Evolutionary conservation across 2,888 invertebrate genomes (phyloP).

Genomic region (Heliothis peltigera): DNA sequence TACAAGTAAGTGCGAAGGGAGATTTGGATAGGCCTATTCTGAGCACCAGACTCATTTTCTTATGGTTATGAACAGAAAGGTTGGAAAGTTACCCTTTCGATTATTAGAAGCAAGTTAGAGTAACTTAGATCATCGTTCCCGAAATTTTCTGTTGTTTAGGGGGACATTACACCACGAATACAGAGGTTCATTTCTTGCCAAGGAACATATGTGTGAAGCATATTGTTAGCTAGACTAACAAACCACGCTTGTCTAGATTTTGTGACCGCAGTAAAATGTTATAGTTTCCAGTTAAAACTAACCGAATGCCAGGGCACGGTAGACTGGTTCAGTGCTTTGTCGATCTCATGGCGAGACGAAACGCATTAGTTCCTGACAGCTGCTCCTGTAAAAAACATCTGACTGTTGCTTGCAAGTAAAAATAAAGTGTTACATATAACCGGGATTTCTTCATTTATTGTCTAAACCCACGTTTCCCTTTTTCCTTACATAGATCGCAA

Average conservation of each 20-base stretch:
- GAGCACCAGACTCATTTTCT: background rate
- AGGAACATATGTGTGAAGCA: conserved; percentile 2
- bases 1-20: conserved; percentile 90
- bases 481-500: conserved; percentile 88
- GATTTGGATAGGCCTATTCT: background rate
- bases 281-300: conserved; percentile 41
- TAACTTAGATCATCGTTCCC: background rate
- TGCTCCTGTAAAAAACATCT: background rate
- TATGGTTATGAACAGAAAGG: background rate
- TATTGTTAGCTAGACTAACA: conserved; percentile 1
- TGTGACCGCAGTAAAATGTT: conserved; percentile 45
- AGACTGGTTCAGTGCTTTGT: conserved; percentile 12
- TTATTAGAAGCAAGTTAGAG: background rate
- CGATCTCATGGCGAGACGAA: background rate
- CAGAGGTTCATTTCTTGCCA: background rate
- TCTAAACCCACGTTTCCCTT: background rate
- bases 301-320: conserved; percentile 22
- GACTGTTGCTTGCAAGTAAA: no score
- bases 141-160: background rate
- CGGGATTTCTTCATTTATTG: no score
- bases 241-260: conserved; percentile 17
- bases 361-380: background rate
- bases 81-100: background rate
- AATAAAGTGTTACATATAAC: no score
- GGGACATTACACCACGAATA: background rate